phyloP scores from a whole-genome alignment of 2,888 invertebrate species.

The Selenia dentaria region DNA sequence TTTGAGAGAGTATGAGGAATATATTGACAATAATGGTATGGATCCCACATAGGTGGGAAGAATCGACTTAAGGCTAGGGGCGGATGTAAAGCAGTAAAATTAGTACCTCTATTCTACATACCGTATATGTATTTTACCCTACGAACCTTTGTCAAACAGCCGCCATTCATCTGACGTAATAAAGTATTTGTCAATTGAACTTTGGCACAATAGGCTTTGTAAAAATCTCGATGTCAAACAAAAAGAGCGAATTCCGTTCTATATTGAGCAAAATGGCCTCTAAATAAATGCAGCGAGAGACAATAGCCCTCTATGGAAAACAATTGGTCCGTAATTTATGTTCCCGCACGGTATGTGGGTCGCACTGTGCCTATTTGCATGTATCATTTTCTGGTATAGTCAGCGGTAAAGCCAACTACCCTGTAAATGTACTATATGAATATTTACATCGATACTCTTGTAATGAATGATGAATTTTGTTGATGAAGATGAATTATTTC shows the following conservation, averaged over 20 bases:
- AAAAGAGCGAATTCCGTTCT: conserved; percentile 26
- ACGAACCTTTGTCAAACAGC: not conserved
- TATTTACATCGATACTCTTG: no score
- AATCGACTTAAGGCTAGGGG: no score
- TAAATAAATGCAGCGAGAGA: conserved; percentile 51
- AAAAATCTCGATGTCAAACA: conserved; percentile 24
- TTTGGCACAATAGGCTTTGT: conserved; percentile 23
- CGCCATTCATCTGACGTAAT: conserved; percentile 7
- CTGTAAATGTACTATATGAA: conserved; percentile 10
- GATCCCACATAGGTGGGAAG: no score
- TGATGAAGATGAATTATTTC: no score
- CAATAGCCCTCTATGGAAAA: conserved; percentile 66
- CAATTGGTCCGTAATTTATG: conserved; percentile 74
- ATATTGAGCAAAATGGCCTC: conserved; percentile 48
- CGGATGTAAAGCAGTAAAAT: no score
- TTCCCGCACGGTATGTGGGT: conserved; percentile 58
- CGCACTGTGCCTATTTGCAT: conserved; percentile 39
- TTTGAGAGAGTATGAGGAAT: no score
- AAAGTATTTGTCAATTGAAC: conserved; percentile 25
- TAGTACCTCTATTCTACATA: no score
- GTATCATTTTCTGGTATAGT: conserved; percentile 36
- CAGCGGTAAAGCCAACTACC: conserved; percentile 24
- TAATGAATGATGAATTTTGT: no score
- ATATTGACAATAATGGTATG: no score
- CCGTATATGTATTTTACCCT: no score